A percentile compares a stretch with the other conserved stretches of the same genome.
Conservation (phyloP, 2,113 vertebrate species). For the Tringa solitaria region DNA sequence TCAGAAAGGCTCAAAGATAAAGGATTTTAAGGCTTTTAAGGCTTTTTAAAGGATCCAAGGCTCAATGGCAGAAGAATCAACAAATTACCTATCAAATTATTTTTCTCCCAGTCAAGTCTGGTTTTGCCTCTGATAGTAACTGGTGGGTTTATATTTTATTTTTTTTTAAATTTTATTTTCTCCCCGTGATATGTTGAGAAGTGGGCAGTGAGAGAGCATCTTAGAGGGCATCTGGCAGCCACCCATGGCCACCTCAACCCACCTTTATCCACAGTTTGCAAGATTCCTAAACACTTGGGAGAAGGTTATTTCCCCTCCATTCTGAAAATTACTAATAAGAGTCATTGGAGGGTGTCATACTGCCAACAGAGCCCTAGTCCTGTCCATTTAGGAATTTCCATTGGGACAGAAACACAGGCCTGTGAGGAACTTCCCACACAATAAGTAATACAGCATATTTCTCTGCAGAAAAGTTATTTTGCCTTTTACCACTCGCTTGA, state of each 20-base stretch:
- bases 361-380: background rate
- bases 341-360: background rate
- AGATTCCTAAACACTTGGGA: background rate
- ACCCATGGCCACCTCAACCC: background rate
- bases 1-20: background rate
- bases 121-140: background rate
- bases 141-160: too few species aligned
- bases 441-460: background rate
- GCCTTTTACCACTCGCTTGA: background rate
- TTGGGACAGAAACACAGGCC: background rate
- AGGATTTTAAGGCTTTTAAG: too few species aligned
- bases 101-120: background rate
- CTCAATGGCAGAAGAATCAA: background rate
- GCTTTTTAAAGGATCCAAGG: too few species aligned
- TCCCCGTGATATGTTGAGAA: background rate
- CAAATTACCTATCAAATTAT: background rate
- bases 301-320: background rate
- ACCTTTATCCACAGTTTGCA: background rate
- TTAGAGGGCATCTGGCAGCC: background rate
- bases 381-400: background rate
- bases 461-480: background rate
- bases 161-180: background rate
- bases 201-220: background rate
- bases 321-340: background rate
- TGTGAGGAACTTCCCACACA: background rate